Evolutionary conservation across 2,113 vertebrate genomes (phyloP).

Genomic region (Scophthalmus maximus): DNA sequence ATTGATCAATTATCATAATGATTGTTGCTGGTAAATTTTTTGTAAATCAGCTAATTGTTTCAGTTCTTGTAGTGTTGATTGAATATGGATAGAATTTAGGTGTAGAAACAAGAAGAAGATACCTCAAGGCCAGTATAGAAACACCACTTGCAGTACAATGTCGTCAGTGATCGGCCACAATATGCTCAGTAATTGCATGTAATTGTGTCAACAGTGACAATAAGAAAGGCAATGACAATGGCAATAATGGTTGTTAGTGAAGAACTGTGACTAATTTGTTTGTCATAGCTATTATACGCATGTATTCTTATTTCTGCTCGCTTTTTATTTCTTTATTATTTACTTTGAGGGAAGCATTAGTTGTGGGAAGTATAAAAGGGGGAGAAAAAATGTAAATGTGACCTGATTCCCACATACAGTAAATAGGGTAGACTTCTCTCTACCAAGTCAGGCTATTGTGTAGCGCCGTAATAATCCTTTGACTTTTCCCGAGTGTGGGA

Average conservation of each 20-base stretch:
- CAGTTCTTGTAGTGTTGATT: no score
- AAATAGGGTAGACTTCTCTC: neutral
- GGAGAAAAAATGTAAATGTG: neutral
- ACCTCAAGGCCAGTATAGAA: neutral
- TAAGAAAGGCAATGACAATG: neutral
- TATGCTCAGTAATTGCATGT: neutral
- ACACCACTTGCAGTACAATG: neutral
- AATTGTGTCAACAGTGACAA: neutral
- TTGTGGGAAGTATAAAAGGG: neutral
- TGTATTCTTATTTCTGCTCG: neutral
- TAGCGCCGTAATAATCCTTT: constrained; percentile 18
- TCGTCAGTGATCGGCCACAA: no score
- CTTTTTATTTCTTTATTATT: neutral
- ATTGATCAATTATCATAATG: neutral
- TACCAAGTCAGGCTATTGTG: neutral
- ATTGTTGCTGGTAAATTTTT: neutral
- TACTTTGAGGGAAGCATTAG: neutral
- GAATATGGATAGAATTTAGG: no score
- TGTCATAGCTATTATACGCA: neutral
- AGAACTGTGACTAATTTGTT: neutral
- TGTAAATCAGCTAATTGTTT: neutral
- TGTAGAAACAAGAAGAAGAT: neutral
- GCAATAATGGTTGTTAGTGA: neutral
- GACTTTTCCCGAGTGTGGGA: constrained; percentile 67
- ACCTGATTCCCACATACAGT: neutral